phyloP scores from a whole-genome alignment of 2,797 vertebrate genomes.

The Liparis tanakae region DNA sequence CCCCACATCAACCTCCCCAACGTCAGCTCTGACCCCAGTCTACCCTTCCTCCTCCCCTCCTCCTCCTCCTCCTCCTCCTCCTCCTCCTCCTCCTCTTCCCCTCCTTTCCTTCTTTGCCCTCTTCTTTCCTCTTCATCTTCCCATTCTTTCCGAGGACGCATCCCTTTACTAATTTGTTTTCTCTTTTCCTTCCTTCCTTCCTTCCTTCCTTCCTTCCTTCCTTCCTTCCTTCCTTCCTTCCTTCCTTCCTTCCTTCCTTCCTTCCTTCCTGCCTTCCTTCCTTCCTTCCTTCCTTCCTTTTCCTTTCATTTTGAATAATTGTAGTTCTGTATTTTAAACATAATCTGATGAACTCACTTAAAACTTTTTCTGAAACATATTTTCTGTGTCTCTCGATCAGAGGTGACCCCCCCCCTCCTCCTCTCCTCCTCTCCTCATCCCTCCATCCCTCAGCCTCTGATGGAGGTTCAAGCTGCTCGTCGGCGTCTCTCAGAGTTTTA shows the following conservation, averaged over 20 bases:
- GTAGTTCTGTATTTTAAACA: too few species aligned
- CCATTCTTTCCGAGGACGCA: background rate
- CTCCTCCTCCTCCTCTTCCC: slow-evolving; percentile 3
- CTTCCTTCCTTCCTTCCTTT: background rate
- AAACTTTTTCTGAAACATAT: background rate
- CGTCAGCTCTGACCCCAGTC: slow-evolving; percentile 66
- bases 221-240: background rate
- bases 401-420: background rate
- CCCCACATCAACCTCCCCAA: slow-evolving; percentile 68
- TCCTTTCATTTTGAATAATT: too few species aligned
- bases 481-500: slow-evolving; percentile 58
- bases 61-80: slow-evolving; percentile 61
- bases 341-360: too few species aligned
- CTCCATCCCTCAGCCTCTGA: background rate
- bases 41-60: slow-evolving; percentile 67
- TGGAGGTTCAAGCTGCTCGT: background rate
- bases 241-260: slow-evolving; percentile 57
- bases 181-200: slow-evolving; percentile 56
- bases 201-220: slow-evolving; percentile 58
- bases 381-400: too few species aligned
- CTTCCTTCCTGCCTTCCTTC: slow-evolving; percentile 54
- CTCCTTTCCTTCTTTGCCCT: background rate
- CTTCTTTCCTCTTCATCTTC: too few species aligned
- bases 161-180: too few species aligned
- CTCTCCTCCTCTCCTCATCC: background rate